phyloP scores from a whole-genome alignment of 2,888 invertebrate genomes.

The Neoaliturus tenellus region DNA sequence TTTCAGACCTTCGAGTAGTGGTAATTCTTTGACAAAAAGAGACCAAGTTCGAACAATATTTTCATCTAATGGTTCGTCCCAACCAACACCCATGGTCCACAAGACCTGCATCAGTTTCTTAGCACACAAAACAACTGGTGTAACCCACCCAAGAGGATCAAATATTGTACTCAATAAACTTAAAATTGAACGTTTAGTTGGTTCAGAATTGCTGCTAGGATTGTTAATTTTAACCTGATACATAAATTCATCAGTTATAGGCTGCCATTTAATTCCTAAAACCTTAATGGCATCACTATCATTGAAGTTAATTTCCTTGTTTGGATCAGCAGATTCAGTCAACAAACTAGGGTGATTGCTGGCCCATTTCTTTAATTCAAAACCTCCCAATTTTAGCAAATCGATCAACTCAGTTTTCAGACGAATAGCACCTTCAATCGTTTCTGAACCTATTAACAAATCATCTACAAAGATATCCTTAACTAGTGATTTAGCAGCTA shows the following conservation, averaged over 20 bases:
- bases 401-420: background rate
- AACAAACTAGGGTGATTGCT: constrained; percentile 38
- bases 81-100: background rate
- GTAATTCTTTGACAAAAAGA: background rate
- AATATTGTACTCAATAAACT: background rate
- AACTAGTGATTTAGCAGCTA: background rate
- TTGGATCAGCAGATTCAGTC: background rate
- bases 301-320: background rate
- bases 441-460: background rate
- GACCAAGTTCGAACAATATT: background rate
- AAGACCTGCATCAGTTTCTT: background rate
- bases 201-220: background rate
- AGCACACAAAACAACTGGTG: background rate
- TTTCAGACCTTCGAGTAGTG: background rate
- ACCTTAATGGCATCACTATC: background rate
- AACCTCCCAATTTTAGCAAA: background rate
- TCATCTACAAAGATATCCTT: constrained; percentile 4
- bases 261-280: background rate
- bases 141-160: background rate
- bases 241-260: background rate
- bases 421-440: background rate
- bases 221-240: background rate
- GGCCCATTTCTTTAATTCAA: constrained; percentile 57
- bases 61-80: background rate
- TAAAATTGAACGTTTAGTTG: background rate